Conservation (phyloP, 2,888 invertebrate species). For the Drosophila maculinotata region DNA sequence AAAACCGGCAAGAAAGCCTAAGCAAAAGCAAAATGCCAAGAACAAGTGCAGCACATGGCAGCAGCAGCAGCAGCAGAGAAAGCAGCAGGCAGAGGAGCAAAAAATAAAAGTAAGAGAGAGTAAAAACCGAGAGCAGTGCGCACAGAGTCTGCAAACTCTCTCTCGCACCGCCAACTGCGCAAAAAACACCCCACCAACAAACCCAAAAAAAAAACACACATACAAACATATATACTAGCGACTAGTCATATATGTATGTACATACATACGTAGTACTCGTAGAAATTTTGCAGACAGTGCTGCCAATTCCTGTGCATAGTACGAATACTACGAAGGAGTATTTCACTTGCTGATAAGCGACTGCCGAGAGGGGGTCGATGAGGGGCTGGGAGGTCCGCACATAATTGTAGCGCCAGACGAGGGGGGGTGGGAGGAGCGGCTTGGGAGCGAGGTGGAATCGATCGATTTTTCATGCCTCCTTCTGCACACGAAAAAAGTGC, state of each 20-base stretch:
- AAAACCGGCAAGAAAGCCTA: slow-evolving; percentile 72
- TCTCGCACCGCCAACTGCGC: slow-evolving; percentile 32
- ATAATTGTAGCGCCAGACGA: slow-evolving; percentile 50
- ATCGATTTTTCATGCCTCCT: slow-evolving; percentile 79
- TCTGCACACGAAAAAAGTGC: slow-evolving; percentile 57
- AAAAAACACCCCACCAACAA: slow-evolving; percentile 55
- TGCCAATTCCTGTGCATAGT: slow-evolving; percentile 72
- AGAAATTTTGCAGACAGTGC: slow-evolving; percentile 64
- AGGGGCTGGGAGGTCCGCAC: slow-evolving; percentile 9
- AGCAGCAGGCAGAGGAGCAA: background rate
- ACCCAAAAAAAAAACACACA: slow-evolving; percentile 19
- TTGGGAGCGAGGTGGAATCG: slow-evolving; percentile 55
- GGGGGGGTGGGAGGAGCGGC: background rate
- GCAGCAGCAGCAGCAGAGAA: background rate
- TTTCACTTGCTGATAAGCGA: slow-evolving; percentile 71
- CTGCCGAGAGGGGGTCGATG: slow-evolving; percentile 30
- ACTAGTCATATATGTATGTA: background rate
- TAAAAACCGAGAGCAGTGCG: slow-evolving; percentile 23
- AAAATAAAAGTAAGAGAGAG: slow-evolving; percentile 5
- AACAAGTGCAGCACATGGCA: slow-evolving; percentile 71
- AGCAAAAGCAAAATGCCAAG: slow-evolving; percentile 60
- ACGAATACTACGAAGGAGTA: slow-evolving; percentile 71
- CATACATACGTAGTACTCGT: slow-evolving; percentile 37
- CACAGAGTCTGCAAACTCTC: slow-evolving; percentile 52
- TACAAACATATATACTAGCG: slow-evolving; percentile 6